Conservation (phyloP, 2,888 invertebrate genomes). For the Chymomyza procnemis region DNA sequence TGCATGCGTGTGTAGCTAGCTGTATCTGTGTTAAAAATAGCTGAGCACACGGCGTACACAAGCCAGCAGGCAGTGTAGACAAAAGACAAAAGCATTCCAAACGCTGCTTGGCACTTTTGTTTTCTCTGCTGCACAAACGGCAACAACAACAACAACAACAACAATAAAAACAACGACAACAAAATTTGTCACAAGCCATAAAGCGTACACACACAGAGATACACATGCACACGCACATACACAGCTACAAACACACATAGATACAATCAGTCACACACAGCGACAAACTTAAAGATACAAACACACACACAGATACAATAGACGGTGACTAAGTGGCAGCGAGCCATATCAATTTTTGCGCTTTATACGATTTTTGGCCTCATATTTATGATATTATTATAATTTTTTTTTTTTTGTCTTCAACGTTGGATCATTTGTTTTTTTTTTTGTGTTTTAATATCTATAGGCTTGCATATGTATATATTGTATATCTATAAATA, state of each 20-base stretch:
- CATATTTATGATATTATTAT: conserved; percentile 39
- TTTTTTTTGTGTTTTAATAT: conserved; percentile 22
- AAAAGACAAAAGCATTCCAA: conserved; percentile 62
- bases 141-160: conserved; percentile 20
- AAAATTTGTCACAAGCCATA: conserved; percentile 72
- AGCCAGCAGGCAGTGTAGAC: background rate
- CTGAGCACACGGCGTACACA: conserved; percentile 27
- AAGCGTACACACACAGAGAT: conserved; percentile 38
- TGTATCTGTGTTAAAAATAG: conserved; percentile 47
- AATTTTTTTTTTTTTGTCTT: conserved; percentile 9
- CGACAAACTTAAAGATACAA: background rate
- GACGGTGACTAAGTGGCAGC: conserved; percentile 58
- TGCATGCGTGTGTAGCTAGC: conserved; percentile 32
- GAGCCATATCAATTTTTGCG: conserved; percentile 66
- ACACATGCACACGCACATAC: conserved; percentile 9
- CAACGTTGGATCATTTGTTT: conserved; percentile 23
- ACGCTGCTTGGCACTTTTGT: conserved; percentile 15
- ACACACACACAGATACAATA: background rate
- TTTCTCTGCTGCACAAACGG: background rate
- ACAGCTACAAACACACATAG: conserved; percentile 7
- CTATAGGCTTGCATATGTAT: too few relatives aligned
- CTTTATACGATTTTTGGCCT: conserved; percentile 49
- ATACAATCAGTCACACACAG: background rate
- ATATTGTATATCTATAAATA: conserved; percentile 29
- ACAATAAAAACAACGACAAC: background rate